Evolutionary conservation across 2,888 invertebrate species (phyloP), one percentile per base, ranked within the genome.

Genomic region (Cheilosia grossa): DNA sequence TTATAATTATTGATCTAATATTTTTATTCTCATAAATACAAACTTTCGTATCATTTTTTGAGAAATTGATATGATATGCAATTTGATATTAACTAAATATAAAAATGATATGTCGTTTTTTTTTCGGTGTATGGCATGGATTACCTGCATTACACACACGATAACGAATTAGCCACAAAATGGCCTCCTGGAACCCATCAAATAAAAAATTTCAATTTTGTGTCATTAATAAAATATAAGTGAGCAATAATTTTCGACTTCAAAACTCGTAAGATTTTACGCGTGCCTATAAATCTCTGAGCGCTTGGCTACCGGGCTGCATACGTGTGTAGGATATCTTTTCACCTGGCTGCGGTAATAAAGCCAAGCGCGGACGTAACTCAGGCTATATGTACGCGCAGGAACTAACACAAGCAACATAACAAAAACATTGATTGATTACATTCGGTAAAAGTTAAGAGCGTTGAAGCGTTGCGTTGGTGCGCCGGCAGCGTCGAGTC

Each of bases 191-290:
- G 59, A 83, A 79, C 69, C 58, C 47, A 83, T 79, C 70, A 74
- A 74, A 83, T 74, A 74, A 80, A 80, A 37, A 80, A 74, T 85
- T 85, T 85, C 83, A 85, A 85, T 85, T 85, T 85, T 80, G 74
- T 83, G 75, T 73, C 81, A 85, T 85, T 85, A 85, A 85, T 85
- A 85, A 85, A 85, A 85, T 81, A 81, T 85, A 85, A 85, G 80
- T 85, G 81, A 72, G 81, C 75, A 80, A 85, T 85, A 85, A 83
- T 77, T 85, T 77, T 85, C 77, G 75, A 72, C 70, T 81, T 85
- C 44, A 51, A 80, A 81, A 81, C 61, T 77, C 85, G 47, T 85
- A 85, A 85, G 81, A 67, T 85, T 85, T 85, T 75, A 85, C 77
- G 80, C 72, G 66, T 51, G 37, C 49, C 47, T 63, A 85, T 85